Evolutionary conservation across 2,888 invertebrate genomes (phyloP).

Genomic region (Tetrapedia diversipes): DNA sequence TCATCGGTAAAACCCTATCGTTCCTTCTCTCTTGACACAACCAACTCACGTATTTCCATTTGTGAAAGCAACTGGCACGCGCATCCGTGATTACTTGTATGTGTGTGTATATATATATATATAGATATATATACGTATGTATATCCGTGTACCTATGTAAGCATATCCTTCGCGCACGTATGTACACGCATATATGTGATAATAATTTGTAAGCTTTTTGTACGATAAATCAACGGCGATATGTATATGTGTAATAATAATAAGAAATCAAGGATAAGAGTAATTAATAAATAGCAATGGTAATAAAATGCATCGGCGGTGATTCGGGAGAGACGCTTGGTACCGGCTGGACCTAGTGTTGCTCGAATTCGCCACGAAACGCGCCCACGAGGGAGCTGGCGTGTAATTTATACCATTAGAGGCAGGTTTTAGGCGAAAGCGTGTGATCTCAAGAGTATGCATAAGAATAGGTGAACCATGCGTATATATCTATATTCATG

Average conservation of each 20-base stretch:
- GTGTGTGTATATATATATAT: neutral
- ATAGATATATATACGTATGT: slow-evolving; percentile 23
- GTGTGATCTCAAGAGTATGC: slow-evolving; percentile 71
- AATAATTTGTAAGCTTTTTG: slow-evolving; percentile 75
- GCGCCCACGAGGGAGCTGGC: slow-evolving; percentile 33
- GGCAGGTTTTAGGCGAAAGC: slow-evolving; percentile 49
- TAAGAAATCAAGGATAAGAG: neutral
- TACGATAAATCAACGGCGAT: slow-evolving; percentile 74
- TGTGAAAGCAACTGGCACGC: neutral
- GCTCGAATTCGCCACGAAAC: slow-evolving; percentile 24
- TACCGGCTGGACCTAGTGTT: neutral
- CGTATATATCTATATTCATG: slow-evolving; percentile 13
- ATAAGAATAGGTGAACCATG: slow-evolving; percentile 16
- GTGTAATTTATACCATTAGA: slow-evolving; percentile 42
- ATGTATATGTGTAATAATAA: slow-evolving; percentile 59
- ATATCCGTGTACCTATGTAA: slow-evolving; percentile 48
- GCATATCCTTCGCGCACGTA: slow-evolving; percentile 46
- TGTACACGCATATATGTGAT: slow-evolving; percentile 60
- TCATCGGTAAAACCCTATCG: slow-evolving; percentile 14
- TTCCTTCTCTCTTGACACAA: slow-evolving; percentile 33
- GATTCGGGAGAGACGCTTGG: slow-evolving; percentile 22
- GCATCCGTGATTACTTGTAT: neutral
- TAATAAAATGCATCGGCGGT: neutral
- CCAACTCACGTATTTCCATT: slow-evolving; percentile 11
- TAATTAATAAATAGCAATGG: neutral